Percentiles rank a stretch among this genome's conserved stretches.
phyloP scores from a whole-genome alignment of 2,797 vertebrate genomes.

The Lagodon rhomboides region DNA sequence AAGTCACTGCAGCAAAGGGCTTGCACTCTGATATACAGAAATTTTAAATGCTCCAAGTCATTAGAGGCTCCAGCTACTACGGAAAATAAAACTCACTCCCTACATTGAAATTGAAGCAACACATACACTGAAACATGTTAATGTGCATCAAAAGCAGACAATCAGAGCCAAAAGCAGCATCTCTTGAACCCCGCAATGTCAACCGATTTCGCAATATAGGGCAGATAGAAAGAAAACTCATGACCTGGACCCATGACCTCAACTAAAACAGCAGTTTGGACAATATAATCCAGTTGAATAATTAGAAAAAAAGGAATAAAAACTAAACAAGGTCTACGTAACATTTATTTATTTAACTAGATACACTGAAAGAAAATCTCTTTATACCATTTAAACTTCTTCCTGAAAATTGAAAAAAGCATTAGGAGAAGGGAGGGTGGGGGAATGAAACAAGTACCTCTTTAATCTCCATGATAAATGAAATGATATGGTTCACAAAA shows the following conservation, averaged over 20 bases:
- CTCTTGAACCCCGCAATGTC: conserved; percentile 69
- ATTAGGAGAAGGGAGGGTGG: conserved; percentile 79
- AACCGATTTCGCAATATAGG: conserved; percentile 70
- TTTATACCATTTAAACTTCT: conserved; percentile 85
- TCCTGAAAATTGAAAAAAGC: conserved; percentile 85
- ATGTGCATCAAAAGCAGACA: conserved; percentile 76
- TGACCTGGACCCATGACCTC: conserved; percentile 75
- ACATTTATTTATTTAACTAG: conserved; percentile 87
- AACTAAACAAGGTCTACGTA: conserved; percentile 86
- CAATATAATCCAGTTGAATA: conserved; percentile 82
- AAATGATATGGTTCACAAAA: conserved; percentile 87
- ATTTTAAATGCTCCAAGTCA: conserved; percentile 65
- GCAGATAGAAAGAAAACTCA: conserved; percentile 66
- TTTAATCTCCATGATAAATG: conserved; percentile 85
- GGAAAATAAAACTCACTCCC: conserved; percentile 65
- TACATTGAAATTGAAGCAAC: conserved; percentile 72
- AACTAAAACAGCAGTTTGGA: conserved; percentile 83
- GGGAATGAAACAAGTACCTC: conserved; percentile 84
- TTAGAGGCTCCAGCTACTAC: conserved; percentile 69
- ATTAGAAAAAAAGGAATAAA: conserved; percentile 79
- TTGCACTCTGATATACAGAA: conserved; percentile 67
- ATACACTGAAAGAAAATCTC: conserved; percentile 85
- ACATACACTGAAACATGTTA: conserved; percentile 68
- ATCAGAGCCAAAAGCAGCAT: conserved; percentile 66
- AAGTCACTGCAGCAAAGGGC: conserved; percentile 70